These are phyloP conservation scores for Microchirus variegatus DNA, from an alignment of 2,797 vertebrate genomes.

Conservation along the genomic window DNA sequence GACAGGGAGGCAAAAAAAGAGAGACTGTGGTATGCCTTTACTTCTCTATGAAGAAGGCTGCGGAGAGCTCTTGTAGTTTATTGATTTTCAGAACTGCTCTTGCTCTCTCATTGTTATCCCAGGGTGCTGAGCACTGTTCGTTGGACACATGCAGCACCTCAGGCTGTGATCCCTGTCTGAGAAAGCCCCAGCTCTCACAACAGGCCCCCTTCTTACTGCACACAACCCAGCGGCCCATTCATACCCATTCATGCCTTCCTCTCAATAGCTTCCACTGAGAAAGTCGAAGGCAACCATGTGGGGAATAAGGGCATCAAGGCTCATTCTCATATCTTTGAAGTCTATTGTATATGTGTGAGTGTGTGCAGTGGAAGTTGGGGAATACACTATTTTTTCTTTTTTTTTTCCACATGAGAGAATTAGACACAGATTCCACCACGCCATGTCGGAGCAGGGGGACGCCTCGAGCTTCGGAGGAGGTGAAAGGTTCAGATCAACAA, in stretches of 20 bases:
- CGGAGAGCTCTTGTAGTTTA: constrained; percentile 69
- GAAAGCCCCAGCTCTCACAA: constrained; percentile 61
- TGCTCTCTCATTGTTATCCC: constrained; percentile 72
- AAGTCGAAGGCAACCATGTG: constrained; percentile 32
- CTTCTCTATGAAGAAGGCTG: constrained; percentile 66
- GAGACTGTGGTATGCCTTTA: constrained; percentile 61
- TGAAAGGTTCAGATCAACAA: constrained; percentile 54
- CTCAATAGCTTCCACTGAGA: constrained; percentile 47
- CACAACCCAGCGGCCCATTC: constrained; percentile 47
- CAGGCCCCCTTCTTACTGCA: constrained; percentile 56
- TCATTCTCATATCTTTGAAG: constrained; percentile 41
- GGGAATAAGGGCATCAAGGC: constrained; percentile 44
- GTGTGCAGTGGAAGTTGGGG: constrained; percentile 28
- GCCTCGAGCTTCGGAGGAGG: constrained; percentile 27
- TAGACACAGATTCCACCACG: constrained; percentile 40
- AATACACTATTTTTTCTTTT: constrained; percentile 25
- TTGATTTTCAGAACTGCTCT: constrained; percentile 76
- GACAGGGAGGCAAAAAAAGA: constrained; percentile 26
- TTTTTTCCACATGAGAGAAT: constrained; percentile 44
- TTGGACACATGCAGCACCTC: constrained; percentile 70
- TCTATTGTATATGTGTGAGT: constrained; percentile 37
- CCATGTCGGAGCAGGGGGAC: constrained; percentile 21
- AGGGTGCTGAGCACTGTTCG: constrained; percentile 66
- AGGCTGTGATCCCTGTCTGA: constrained; percentile 70
- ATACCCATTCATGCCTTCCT: constrained; percentile 43